phyloP scores from a whole-genome alignment of 2,113 vertebrate genomes.

The Phrynocephalus versicolor region DNA sequence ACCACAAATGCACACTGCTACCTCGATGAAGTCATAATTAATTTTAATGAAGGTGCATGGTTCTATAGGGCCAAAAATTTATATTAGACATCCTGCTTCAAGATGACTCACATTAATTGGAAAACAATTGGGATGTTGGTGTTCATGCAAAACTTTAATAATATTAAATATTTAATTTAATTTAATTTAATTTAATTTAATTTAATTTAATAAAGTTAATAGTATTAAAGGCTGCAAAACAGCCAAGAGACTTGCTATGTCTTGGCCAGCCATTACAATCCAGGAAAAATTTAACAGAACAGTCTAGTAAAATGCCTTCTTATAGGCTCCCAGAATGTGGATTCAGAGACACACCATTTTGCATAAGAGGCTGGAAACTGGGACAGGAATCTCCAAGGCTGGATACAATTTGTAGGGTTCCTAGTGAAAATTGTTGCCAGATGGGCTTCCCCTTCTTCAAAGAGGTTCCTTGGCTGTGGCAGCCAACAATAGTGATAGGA shows the following conservation, averaged over 20 bases:
- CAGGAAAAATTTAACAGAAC: too few relatives aligned
- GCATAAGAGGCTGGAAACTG: not conserved
- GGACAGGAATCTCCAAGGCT: not conserved
- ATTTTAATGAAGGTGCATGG: not conserved
- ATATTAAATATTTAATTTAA: too few relatives aligned
- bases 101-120: not conserved
- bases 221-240: not conserved
- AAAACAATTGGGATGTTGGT: not conserved
- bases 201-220: too few relatives aligned
- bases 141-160: not conserved
- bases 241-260: too few relatives aligned
- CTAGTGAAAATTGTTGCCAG: not conserved
- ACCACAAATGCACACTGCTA: not conserved
- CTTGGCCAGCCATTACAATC: too few relatives aligned
- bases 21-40: conserved; percentile 7
- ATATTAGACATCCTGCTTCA: not conserved
- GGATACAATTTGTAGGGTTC: not conserved
- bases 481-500: too few relatives aligned
- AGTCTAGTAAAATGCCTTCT: not conserved
- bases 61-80: not conserved
- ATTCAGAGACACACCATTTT: not conserved
- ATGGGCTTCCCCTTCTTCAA: not conserved
- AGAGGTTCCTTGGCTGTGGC: too few relatives aligned
- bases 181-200: too few relatives aligned
- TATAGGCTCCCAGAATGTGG: not conserved